Evolutionary conservation across 2,888 invertebrate species (phyloP).

Genomic region (Coelogynopora nodosa): DNA sequence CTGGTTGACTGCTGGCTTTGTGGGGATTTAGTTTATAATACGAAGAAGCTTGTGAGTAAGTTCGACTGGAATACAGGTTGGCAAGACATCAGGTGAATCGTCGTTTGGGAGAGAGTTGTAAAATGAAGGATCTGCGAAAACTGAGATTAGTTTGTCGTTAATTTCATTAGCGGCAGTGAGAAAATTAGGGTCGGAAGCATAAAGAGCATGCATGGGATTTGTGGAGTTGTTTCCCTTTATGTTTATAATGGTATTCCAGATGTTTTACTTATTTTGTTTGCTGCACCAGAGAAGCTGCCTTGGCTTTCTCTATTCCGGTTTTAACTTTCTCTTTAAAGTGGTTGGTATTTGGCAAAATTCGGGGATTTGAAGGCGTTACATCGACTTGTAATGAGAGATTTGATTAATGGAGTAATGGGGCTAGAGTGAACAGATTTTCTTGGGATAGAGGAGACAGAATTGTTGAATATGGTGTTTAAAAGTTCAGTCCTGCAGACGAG

Average conservation of each 20-base stretch:
- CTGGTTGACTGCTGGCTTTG: slow-evolving; percentile 7
- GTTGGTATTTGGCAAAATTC: neutral
- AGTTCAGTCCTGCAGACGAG: no score
- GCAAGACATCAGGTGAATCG: slow-evolving; percentile 25
- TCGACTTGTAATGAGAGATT: neutral
- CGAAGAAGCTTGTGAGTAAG: slow-evolving; percentile 24
- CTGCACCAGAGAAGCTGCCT: neutral
- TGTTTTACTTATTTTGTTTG: slow-evolving; percentile 3
- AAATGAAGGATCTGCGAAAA: slow-evolving; percentile 18
- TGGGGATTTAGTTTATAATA: slow-evolving; percentile 18
- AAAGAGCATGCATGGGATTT: slow-evolving; percentile 28
- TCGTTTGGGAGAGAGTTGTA: slow-evolving; percentile 5
- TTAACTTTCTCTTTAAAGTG: slow-evolving; percentile 8
- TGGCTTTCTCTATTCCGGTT: slow-evolving; percentile 13
- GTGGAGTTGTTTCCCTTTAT: neutral
- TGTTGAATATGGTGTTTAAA: no score
- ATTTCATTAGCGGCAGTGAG: slow-evolving; percentile 16
- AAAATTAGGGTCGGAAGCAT: neutral
- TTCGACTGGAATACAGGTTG: slow-evolving; percentile 18
- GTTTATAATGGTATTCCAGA: slow-evolving; percentile 24
- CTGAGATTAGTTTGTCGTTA: slow-evolving; percentile 28
- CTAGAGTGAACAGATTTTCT: neutral
- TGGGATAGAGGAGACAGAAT: neutral
- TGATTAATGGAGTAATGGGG: neutral
- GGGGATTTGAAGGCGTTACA: neutral